phyloP scores from a whole-genome alignment of 2,888 invertebrate species.

The Callimorpha dominula region DNA sequence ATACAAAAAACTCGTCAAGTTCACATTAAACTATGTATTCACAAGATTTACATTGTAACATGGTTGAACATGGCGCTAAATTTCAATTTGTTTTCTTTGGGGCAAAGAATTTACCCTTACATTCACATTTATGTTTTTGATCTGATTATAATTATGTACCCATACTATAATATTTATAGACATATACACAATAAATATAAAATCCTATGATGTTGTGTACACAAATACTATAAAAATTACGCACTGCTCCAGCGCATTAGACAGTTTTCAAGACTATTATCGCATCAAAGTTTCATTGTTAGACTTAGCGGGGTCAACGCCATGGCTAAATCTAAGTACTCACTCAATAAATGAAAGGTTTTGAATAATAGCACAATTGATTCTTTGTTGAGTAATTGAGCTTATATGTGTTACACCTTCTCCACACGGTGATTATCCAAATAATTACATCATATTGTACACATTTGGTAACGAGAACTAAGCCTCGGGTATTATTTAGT shows the following conservation, averaged over 20 bases:
- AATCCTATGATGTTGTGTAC: no score
- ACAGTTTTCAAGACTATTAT: no score
- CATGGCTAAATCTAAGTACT: background rate
- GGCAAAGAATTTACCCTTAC: no score
- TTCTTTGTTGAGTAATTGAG: conserved; percentile 21
- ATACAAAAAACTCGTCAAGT: no score
- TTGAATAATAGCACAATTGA: conserved; percentile 25
- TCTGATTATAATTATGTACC: no score
- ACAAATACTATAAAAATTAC: no score
- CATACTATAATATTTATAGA: no score
- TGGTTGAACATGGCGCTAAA: background rate
- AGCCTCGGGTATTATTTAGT: conserved; percentile 69
- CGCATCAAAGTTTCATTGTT: no score
- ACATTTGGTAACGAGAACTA: conserved; percentile 52
- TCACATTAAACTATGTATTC: no score
- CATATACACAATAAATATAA: no score
- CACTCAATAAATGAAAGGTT: conserved; percentile 18
- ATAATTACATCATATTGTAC: conserved; percentile 57
- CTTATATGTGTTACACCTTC: conserved; percentile 14
- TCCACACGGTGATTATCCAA: conserved; percentile 19
- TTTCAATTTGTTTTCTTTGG: background rate
- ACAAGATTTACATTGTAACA: background rate
- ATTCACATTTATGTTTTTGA: no score
- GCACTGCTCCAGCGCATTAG: no score
- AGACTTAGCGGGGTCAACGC: background rate